These are phyloP conservation scores for Diarsia mendica DNA, from an alignment of 2,888 invertebrate species.

Conservation along the genomic window DNA sequence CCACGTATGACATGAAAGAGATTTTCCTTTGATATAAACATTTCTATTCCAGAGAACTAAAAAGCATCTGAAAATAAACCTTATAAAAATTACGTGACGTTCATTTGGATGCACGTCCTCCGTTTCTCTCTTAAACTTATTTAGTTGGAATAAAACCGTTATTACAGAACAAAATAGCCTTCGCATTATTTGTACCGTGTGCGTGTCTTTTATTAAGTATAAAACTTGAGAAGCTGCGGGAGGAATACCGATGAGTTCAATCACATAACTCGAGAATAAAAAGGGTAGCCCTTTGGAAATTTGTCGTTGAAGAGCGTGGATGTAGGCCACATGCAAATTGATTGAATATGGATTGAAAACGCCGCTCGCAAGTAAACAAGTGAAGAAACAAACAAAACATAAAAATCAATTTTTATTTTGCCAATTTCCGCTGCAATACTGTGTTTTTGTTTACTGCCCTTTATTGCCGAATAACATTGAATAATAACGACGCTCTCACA, in stretches of 20 bases:
- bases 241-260: conserved; percentile 80
- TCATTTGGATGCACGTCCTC: conserved; percentile 67
- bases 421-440: conserved; percentile 48
- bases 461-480: conserved; percentile 56
- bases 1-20: conserved; percentile 14
- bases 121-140: conserved; percentile 62
- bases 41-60: conserved; percentile 10
- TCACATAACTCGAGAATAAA: conserved; percentile 78
- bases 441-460: conserved; percentile 52
- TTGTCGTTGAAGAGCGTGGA: conserved; percentile 69
- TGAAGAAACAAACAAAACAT: conserved; percentile 44
- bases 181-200: conserved; percentile 69
- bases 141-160: conserved; percentile 63
- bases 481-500: conserved; percentile 42
- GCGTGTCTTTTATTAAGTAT: conserved; percentile 78
- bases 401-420: conserved; percentile 42
- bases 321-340: conserved; percentile 77
- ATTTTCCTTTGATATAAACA: conserved; percentile 23
- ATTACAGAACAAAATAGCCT: conserved; percentile 65
- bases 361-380: conserved; percentile 58
- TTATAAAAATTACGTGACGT: conserved; percentile 68
- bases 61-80: conserved; percentile 50
- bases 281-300: conserved; percentile 75
- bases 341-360: conserved; percentile 73
- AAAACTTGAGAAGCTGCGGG: conserved; percentile 73